Percentiles rank a stretch among this genome's conserved stretches.
These are phyloP conservation scores for Nymphalis polychloros DNA, from an alignment of 2,888 invertebrate species.

Conservation along the genomic window DNA sequence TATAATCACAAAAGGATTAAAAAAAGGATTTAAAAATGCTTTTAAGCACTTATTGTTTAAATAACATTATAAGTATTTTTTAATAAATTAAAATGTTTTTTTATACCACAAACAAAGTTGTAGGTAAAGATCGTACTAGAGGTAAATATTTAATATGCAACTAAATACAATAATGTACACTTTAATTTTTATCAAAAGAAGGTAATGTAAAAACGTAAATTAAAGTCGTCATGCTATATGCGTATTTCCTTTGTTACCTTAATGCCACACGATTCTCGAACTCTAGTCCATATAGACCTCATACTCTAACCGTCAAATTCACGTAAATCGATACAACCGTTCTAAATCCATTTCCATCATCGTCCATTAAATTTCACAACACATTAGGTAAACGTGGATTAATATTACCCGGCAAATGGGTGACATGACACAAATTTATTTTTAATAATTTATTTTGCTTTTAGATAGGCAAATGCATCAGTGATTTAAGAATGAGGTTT, in stretches of 20 bases:
- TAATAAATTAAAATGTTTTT: too few species aligned
- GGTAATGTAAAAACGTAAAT: neutral
- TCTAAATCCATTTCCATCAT: constrained; percentile 18
- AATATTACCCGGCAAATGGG: constrained; percentile 14
- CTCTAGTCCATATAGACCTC: constrained; percentile 65
- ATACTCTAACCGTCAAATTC: constrained; percentile 38
- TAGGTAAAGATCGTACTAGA: neutral
- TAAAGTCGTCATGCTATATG: neutral
- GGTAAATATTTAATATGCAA: neutral
- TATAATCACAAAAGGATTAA: too few species aligned
- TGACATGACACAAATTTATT: constrained; percentile 36
- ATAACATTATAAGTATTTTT: too few species aligned
- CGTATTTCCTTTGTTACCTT: constrained; percentile 27
- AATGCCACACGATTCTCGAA: constrained; percentile 45
- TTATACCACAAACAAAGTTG: neutral
- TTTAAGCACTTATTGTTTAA: too few species aligned
- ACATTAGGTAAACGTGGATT: constrained; percentile 23
- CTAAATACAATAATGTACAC: neutral
- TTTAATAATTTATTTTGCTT: constrained; percentile 17
- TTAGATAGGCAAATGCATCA: constrained; percentile 6
- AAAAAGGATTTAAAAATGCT: too few species aligned
- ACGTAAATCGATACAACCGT: constrained; percentile 13
- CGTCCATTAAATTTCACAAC: constrained; percentile 25
- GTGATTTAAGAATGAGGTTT: constrained; percentile 35
- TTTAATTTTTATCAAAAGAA: neutral